A percentile compares a stretch with the other conserved stretches of the same genome.
These are phyloP conservation scores for Ellobium chinense DNA, from an alignment of 2,888 invertebrate species.

Conservation along the genomic window DNA sequence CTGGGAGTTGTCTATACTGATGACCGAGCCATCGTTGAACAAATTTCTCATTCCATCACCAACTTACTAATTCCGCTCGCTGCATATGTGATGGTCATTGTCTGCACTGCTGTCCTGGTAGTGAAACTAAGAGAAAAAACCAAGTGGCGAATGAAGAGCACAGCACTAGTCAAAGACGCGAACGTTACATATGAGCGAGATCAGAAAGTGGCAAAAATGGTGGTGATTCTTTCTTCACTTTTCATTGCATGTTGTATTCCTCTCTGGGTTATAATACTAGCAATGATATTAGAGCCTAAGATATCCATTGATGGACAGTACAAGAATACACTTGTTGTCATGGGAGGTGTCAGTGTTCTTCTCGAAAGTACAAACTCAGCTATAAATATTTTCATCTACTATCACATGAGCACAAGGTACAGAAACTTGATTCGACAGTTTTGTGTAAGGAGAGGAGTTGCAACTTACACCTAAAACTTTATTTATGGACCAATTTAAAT, in stretches of 20 bases:
- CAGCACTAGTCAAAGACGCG: background rate
- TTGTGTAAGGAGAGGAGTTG: too few relatives aligned
- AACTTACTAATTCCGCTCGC: background rate
- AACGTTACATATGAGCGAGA: background rate
- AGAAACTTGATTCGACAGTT: too few relatives aligned
- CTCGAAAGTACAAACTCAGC: background rate
- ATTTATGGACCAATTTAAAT: too few relatives aligned
- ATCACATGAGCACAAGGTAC: constrained; percentile 9
- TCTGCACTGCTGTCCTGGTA: background rate
- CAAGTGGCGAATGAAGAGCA: background rate
- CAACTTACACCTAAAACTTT: too few relatives aligned
- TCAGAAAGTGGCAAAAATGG: background rate
- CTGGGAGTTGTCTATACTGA: background rate
- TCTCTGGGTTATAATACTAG: background rate
- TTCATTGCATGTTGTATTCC: background rate
- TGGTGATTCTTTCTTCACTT: background rate
- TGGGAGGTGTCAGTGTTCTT: background rate
- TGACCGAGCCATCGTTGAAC: background rate
- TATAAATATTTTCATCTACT: constrained; percentile 15
- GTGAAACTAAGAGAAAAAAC: background rate
- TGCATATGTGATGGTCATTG: background rate
- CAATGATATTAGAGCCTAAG: background rate
- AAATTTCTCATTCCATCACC: background rate
- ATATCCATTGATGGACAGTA: background rate
- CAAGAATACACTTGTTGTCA: background rate